These are phyloP conservation scores for Chalcis sispes DNA, from an alignment of 2,888 invertebrate genomes.

Conservation along the genomic window DNA sequence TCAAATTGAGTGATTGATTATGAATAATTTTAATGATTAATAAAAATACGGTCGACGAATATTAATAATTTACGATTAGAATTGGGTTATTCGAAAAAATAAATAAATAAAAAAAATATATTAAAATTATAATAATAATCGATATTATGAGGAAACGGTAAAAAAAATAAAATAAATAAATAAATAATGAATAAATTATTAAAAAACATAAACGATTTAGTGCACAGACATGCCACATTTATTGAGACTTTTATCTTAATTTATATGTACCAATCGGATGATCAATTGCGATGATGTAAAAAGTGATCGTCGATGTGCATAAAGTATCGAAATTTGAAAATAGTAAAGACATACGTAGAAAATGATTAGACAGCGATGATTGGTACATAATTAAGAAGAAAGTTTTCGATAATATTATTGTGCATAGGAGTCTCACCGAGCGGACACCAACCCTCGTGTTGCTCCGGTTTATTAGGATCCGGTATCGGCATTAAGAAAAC, in stretches of 20 bases:
- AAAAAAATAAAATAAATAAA: not conserved
- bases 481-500: constrained; percentile 85
- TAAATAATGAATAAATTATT: not conserved
- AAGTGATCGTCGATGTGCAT: no score
- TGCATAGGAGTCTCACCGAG: constrained; percentile 82
- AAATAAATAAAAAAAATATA: not conserved
- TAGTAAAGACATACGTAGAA: no score
- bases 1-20: not conserved
- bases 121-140: not conserved
- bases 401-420: constrained; percentile 57
- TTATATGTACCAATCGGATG: not conserved
- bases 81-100: not conserved
- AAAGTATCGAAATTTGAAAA: no score
- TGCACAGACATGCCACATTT: constrained; percentile 22
- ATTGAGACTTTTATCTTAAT: constrained; percentile 11
- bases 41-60: not conserved
- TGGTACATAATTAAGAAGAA: constrained; percentile 31
- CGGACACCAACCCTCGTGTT: constrained; percentile 94
- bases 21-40: not conserved
- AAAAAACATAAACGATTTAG: constrained; percentile 6
- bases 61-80: constrained; percentile 7
- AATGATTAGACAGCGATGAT: no score
- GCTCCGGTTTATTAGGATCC: constrained; percentile 90
- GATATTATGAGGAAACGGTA: not conserved
- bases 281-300: not conserved